phyloP scores from a whole-genome alignment of 1,140 invertebrate species.

The Leptinotarsa defecta region DNA sequence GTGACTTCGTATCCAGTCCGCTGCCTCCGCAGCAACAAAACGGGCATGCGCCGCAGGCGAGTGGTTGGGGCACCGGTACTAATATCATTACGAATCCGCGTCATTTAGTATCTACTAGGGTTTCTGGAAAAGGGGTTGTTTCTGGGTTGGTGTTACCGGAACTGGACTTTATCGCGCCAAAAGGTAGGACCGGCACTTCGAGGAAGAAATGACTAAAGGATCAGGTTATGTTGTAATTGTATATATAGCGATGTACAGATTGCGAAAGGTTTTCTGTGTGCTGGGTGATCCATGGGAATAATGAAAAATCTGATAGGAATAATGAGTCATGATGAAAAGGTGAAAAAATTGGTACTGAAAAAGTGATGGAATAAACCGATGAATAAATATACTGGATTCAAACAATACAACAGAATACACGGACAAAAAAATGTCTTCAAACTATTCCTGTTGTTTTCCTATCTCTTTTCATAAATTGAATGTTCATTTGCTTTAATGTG shows the following conservation, averaged over 20 bases:
- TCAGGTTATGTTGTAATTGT: slow-evolving; percentile 48
- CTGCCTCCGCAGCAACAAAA: slow-evolving; percentile 12
- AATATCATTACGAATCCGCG: slow-evolving; percentile 48
- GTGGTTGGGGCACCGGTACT: slow-evolving; percentile 35
- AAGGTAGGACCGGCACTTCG: slow-evolving; percentile 39
- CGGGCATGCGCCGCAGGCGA: not conserved
- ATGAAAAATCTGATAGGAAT: too few species aligned
- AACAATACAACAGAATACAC: too few species aligned
- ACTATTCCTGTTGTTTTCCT: too few species aligned
- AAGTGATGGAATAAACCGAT: not conserved
- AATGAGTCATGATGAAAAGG: too few species aligned
- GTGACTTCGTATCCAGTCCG: slow-evolving; percentile 63
- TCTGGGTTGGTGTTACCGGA: slow-evolving; percentile 58
- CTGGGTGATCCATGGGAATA: not conserved
- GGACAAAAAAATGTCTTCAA: too few species aligned
- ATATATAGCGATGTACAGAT: not conserved
- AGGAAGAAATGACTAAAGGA: slow-evolving; percentile 53
- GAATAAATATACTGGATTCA: not conserved
- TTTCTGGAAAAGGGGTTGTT: slow-evolving; percentile 46
- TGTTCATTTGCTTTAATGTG: too few species aligned
- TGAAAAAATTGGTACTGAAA: not conserved
- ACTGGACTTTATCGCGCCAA: slow-evolving; percentile 58
- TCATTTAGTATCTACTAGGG: slow-evolving; percentile 36
- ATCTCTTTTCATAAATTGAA: too few species aligned
- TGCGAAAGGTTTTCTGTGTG: not conserved